Evolutionary conservation across 1,140 invertebrate species (phyloP).

Genomic region (Procambarus virginalis): DNA sequence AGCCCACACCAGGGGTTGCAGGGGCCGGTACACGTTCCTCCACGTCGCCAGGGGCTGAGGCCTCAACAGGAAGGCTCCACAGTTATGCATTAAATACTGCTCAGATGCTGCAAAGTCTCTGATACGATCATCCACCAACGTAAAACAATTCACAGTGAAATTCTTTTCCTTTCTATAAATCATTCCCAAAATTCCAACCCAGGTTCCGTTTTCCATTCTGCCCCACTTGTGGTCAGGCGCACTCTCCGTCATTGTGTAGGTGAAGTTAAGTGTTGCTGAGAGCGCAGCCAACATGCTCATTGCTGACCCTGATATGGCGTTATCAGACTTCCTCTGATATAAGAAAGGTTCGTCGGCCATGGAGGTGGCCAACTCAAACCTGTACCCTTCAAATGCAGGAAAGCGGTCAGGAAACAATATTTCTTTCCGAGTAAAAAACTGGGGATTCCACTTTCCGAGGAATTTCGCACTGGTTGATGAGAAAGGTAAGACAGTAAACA

Average conservation of each 20-base stretch:
- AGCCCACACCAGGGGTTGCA: neutral
- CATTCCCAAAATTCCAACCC: no score
- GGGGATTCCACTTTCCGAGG: neutral
- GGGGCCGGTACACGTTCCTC: no score
- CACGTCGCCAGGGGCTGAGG: no score
- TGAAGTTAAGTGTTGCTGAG: neutral
- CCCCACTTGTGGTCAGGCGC: no score
- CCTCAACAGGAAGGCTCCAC: neutral
- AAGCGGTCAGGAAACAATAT: no score
- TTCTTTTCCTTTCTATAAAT: neutral
- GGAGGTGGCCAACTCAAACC: neutral
- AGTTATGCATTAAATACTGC: neutral
- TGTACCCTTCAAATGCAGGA: neutral
- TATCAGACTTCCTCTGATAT: no score
- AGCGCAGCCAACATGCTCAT: neutral
- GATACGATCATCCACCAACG: neutral
- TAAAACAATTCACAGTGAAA: neutral
- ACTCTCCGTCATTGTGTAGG: neutral
- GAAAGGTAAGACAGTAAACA: conserved; percentile 17
- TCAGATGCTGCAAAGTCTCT: neutral
- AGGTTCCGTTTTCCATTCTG: no score
- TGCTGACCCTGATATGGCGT: no score
- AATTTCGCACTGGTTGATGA: neutral
- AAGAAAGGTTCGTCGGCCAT: neutral
- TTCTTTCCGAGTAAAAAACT: neutral